These are phyloP conservation scores for Spialia ferax DNA, from an alignment of 2,888 invertebrate genomes.

Conservation along the genomic window DNA sequence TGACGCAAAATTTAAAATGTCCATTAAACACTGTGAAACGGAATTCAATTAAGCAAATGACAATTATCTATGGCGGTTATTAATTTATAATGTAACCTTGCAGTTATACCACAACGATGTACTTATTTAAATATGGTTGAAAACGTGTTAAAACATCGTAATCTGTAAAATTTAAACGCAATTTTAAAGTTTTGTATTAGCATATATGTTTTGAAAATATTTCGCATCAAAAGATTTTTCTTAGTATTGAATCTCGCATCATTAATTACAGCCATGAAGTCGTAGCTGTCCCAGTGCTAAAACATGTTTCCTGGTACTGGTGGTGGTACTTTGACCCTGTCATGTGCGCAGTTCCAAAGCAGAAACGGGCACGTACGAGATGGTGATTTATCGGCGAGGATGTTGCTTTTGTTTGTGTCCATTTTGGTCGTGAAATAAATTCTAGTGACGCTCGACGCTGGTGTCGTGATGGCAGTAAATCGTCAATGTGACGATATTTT, in stretches of 20 bases:
- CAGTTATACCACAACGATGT: too few relatives aligned
- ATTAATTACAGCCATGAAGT: not conserved
- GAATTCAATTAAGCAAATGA: too few relatives aligned
- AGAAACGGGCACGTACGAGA: conserved; percentile 28
- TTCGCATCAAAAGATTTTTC: too few relatives aligned
- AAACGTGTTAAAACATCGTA: too few relatives aligned
- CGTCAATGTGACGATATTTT: conserved; percentile 27
- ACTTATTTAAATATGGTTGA: too few relatives aligned
- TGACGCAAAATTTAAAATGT: too few relatives aligned
- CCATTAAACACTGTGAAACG: too few relatives aligned
- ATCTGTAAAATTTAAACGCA: too few relatives aligned
- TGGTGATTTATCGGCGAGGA: conserved; percentile 36
- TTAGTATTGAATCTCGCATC: not conserved
- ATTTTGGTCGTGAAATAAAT: conserved; percentile 30
- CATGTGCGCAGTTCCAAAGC: conserved; percentile 8
- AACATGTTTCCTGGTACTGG: conserved; percentile 13
- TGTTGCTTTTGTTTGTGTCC: conserved; percentile 30
- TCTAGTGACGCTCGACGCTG: conserved; percentile 22
- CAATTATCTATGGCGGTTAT: too few relatives aligned
- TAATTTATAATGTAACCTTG: too few relatives aligned
- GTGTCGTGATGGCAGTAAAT: conserved; percentile 20
- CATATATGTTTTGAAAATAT: too few relatives aligned
- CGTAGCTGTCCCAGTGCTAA: not conserved
- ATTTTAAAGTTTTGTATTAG: too few relatives aligned
- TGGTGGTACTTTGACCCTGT: conserved; percentile 33